Base-by-base conservation (phyloP, 2,113 vertebrate genomes). In the Gopherus evgoodei region DNA sequence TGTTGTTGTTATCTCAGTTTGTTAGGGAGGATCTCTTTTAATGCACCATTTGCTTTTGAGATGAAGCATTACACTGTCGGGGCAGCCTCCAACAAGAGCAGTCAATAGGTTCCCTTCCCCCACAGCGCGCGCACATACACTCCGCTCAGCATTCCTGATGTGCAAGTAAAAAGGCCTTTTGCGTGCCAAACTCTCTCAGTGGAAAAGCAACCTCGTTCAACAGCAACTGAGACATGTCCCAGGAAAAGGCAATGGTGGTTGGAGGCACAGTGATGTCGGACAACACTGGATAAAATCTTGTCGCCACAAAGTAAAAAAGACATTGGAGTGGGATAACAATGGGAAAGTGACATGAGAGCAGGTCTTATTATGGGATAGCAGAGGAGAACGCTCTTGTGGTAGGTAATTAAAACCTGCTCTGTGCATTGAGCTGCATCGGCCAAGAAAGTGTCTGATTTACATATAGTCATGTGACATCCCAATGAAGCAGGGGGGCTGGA, bases 381-480 rank as follows among this genome's bases (percentile, higher is more conserved):
- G 84, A 90, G 89, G 87, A 80, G 83, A 80, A 42, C 53, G 81
- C 84, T 93, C 93, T 89, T 96, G 87, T 21, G 1, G 0, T 80
- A 92, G 49, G 96, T 93, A 95, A 96, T 96, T 97, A 96, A 95
- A 94, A 94, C 54, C 91, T 91, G 82, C 80, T 95, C 83, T 75
- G 44, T 83, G 93, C 90, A 79, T 80, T 44, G 91, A 95, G 91
- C 84, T 81, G 91, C 53, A 38, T 57, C 89, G 91, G 72, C 85
- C 25, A 44, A 85, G 35, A 90, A 47, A 88, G 7, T 25, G 42
- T 81, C 81, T 93, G 83, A 57, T 91, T 90, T 86, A 2, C 86
- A 90, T 75, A 72, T 81, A 69, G 56, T 14, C 83, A 83, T 82
- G 72, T 79, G 93, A 84, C 87, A 86, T 79, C 38, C 0, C 0